Conservation (phyloP, 1,140 invertebrate species). For the Atta cephalotes region DNA sequence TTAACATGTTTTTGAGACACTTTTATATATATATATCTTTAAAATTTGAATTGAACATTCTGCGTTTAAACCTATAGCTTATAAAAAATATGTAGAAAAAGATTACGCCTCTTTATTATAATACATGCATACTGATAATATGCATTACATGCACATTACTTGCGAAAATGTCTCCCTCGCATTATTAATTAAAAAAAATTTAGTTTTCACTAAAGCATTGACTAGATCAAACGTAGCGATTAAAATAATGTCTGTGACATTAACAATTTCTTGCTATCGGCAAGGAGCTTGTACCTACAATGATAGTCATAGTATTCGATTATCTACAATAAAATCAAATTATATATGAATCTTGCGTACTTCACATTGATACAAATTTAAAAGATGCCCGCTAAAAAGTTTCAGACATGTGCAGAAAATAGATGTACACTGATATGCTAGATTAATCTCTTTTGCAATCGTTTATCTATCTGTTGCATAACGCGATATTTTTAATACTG, state of each 20-base stretch:
- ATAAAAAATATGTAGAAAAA: conserved; percentile 55
- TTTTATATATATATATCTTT: conserved; percentile 27
- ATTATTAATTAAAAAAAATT: conserved; percentile 20
- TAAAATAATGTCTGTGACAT: conserved; percentile 35
- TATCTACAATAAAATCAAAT: conserved; percentile 23
- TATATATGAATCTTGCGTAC: neutral
- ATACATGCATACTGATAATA: neutral
- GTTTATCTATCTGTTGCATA: neutral
- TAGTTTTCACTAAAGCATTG: conserved; percentile 30
- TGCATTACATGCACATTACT: conserved; percentile 34
- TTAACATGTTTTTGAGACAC: conserved; percentile 41
- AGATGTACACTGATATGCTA: neutral
- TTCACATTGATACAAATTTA: neutral
- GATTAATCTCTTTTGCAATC: conserved; percentile 9
- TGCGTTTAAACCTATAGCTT: conserved; percentile 41
- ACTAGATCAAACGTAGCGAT: conserved; percentile 33
- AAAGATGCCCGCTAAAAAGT: neutral
- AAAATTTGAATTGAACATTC: conserved; percentile 34
- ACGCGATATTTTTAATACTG: conserved; percentile 24
- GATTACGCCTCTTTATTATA: conserved; percentile 10
- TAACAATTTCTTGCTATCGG: conserved; percentile 30
- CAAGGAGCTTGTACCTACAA: conserved; percentile 23
- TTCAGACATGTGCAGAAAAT: conserved; percentile 24
- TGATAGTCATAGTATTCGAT: conserved; percentile 19
- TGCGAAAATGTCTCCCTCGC: neutral